These are phyloP conservation scores for Ariopsis seemanni DNA, from an alignment of 2,113 vertebrate genomes.

Conservation along the genomic window DNA sequence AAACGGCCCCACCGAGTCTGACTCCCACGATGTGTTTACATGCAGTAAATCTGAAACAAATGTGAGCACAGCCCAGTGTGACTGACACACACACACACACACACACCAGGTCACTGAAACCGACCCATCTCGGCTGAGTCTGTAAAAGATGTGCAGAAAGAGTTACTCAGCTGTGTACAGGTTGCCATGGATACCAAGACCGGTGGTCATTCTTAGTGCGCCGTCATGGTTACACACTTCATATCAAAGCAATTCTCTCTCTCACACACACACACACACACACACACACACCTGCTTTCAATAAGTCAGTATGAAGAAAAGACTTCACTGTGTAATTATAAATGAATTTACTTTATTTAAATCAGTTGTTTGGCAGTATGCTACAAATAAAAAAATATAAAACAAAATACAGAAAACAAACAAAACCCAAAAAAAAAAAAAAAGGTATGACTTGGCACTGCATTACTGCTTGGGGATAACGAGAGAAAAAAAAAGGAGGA, in stretches of 20 bases:
- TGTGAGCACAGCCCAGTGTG: conserved; percentile 56
- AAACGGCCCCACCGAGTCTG: conserved; percentile 67
- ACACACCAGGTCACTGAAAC: conserved; percentile 16
- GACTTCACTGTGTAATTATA: conserved; percentile 63
- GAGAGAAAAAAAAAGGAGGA: neutral
- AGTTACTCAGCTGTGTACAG: conserved; percentile 40
- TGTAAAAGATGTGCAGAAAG: conserved; percentile 21
- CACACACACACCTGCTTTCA: neutral
- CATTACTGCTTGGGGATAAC: conserved; percentile 57
- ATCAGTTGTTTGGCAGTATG: conserved; percentile 72
- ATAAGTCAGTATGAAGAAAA: neutral
- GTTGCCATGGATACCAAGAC: conserved; percentile 41
- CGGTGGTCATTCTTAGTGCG: conserved; percentile 41
- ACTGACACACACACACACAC: neutral
- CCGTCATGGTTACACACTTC: conserved; percentile 42
- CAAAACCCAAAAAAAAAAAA: conserved; percentile 62
- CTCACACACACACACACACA: neutral
- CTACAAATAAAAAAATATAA: conserved; percentile 57
- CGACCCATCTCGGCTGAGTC: conserved; percentile 3
- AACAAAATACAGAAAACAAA: conserved; percentile 55
- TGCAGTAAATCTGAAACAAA: conserved; percentile 66
- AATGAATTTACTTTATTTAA: conserved; percentile 76
- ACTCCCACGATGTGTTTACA: conserved; percentile 60
- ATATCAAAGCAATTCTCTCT: conserved; percentile 33
- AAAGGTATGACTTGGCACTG: conserved; percentile 78